Percentiles rank a stretch among this genome's conserved stretches.
Evolutionary conservation across 2,113 vertebrate species (phyloP).

Genomic region (Syngnathus typhle): DNA sequence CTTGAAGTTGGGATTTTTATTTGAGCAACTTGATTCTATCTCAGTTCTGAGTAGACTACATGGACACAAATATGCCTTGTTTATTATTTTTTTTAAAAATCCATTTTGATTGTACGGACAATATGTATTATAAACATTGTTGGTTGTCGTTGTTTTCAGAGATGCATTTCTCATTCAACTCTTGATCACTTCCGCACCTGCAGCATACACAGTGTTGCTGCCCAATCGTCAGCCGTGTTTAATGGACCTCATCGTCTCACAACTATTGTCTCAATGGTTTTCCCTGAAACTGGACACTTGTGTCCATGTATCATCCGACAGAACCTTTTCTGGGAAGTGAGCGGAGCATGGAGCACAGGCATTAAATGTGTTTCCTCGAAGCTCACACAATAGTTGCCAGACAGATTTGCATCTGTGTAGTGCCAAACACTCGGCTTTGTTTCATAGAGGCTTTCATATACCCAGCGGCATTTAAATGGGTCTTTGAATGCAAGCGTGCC

Average conservation of each 20-base stretch:
- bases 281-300: constrained; percentile 76
- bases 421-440: constrained; percentile 34
- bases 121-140: neutral
- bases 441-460: constrained; percentile 16
- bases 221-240: constrained; percentile 57
- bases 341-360: constrained; percentile 66
- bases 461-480: constrained; percentile 28
- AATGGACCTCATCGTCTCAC: constrained; percentile 73
- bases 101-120: neutral
- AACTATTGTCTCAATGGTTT: constrained; percentile 59
- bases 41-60: neutral
- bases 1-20: neutral
- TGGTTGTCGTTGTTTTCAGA: too few species aligned
- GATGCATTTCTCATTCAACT: neutral
- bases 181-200: constrained; percentile 25
- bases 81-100: neutral
- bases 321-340: constrained; percentile 68
- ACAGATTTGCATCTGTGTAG: constrained; percentile 55
- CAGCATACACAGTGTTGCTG: constrained; percentile 24
- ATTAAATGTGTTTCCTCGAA: constrained; percentile 51
- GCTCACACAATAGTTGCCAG: constrained; percentile 29
- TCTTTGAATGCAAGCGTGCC: constrained; percentile 44
- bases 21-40: neutral
- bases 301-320: constrained; percentile 68
- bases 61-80: neutral